Base-by-base conservation (phyloP, 64 coral and sea anemone species). In the Porites australiensis region DNA sequence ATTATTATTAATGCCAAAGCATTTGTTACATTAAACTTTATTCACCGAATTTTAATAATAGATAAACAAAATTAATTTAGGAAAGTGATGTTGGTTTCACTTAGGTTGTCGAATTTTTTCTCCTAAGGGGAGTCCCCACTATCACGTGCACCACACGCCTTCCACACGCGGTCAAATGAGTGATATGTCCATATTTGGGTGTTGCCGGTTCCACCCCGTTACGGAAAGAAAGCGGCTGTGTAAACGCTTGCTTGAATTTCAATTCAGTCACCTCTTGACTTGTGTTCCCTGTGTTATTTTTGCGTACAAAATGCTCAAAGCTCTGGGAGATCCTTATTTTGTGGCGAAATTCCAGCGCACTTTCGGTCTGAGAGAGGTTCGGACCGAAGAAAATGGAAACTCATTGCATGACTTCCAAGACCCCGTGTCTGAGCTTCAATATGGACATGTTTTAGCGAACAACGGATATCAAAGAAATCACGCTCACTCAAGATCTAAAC, bases 261-360 rank as follows among this genome's bases (percentile, higher is more conserved):
- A 8, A 11, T 2, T 45, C 50, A 13, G 44, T 75, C 27, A 18
- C 0, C 21, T 49, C 12, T 7, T 89, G 20, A 4, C 10, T 18
- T 45, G 87, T 67, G 27, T 47, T 55, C 44, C 43, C 44, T 5
- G 74, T 70, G 69, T 50, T 14, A 51, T 20, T 82, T 90, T 3
- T 83, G 14, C 13, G 3, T 64, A 51, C 22, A 79, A 68, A 53
- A 98, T 98, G 95, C 92, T 98, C n/a, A 88, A 78, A 94, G 76
- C 95, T 59, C 73, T 93, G n/a, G 92, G 92, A 23, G 95, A 98
- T 68, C 95, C 95, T 3, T 94, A 83, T 90, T 70, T 94, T 51
- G 95, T 98, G 68, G 90, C 82, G 37, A 89, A 88, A 69, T 98
- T 98, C 76, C 95, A 98, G 74, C 79, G 44, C 10, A 67, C 85